Base-by-base conservation (phyloP, 2,888 invertebrate genomes). In the Acanthacorydalis orientalis region DNA sequence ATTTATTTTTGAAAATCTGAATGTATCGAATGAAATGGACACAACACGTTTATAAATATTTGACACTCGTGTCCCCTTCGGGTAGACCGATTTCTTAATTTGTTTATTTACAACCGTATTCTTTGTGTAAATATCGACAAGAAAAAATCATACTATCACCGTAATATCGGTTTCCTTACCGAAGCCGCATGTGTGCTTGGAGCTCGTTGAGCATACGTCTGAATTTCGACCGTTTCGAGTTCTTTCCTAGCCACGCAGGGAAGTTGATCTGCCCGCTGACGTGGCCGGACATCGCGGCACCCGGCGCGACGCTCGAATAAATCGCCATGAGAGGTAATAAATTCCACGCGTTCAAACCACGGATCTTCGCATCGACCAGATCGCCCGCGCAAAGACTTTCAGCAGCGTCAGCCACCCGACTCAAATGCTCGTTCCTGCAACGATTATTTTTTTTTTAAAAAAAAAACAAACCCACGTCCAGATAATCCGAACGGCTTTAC, bases 161-260 rank as follows among this genome's bases (percentile, higher is more conserved):
- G n/a, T n/a, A 61, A n/a, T n/a, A n/a, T n/a, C n/a, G n/a, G n/a
- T n/a, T n/a, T n/a, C n/a, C n/a, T n/a, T 62, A 88, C 87, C 79
- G 79, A 16, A 85, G 73, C 52, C 87, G 71, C 49, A 87, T 86
- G 58, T 96, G 96, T n/a, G 80, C 74, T 55, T 86, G 82, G 45
- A 95, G 71, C 64, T 92, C 90, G 64, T 85, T 84, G 10, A 84
- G 68, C 43, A 93, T 70, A 15, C 95, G 72, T 42, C 81, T 78
- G 60, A 85, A 79, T 68, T 96, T 97, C 52, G 68, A 78, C 14
- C 74, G 69, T 51, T 78, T 81, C 0, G 97, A 96, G 69, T 95
- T 90, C 67, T 91, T 91, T 1, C 98, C 98, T 47, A 98, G 77
- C 96, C 97, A 98, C 37, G 76, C 70, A 2, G 98, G 98, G 65